phyloP scores from a whole-genome alignment of 2,797 vertebrate species.

The Coracias cyanogaster region DNA sequence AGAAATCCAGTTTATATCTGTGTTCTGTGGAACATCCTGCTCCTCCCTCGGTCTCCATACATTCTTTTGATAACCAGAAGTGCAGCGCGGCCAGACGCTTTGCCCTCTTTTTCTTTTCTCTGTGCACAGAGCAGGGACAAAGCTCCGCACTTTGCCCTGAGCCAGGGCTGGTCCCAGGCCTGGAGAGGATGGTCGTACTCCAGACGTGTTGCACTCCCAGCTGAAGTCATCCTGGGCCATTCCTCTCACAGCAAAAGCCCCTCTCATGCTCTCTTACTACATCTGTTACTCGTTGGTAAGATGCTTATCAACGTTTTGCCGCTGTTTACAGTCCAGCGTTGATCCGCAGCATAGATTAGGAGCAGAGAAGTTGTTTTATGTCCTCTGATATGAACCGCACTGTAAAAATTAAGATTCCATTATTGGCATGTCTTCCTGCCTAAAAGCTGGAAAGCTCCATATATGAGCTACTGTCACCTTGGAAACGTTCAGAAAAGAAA shows the following conservation, averaged over 20 bases:
- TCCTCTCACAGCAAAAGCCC: background rate
- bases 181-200: background rate
- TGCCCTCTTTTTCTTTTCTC: background rate
- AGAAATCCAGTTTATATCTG: background rate
- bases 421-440: conserved; percentile 54
- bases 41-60: background rate
- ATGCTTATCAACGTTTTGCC: background rate
- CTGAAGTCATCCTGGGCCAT: background rate
- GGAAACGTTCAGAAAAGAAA: conserved; percentile 62
- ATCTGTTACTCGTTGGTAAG: background rate
- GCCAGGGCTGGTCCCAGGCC: background rate
- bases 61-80: background rate
- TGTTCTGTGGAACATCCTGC: conserved; percentile 12
- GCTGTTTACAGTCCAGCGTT: background rate
- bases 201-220: background rate
- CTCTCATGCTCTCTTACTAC: background rate
- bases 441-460: conserved; percentile 48
- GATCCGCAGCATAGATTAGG: background rate
- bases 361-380: background rate
- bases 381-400: background rate
- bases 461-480: conserved; percentile 69
- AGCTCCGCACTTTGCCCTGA: background rate
- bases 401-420: conserved; percentile 30
- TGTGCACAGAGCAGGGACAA: background rate
- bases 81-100: background rate